Evolutionary conservation across 2,888 invertebrate genomes (phyloP).

Genomic region (Heterodera filipjevi): DNA sequence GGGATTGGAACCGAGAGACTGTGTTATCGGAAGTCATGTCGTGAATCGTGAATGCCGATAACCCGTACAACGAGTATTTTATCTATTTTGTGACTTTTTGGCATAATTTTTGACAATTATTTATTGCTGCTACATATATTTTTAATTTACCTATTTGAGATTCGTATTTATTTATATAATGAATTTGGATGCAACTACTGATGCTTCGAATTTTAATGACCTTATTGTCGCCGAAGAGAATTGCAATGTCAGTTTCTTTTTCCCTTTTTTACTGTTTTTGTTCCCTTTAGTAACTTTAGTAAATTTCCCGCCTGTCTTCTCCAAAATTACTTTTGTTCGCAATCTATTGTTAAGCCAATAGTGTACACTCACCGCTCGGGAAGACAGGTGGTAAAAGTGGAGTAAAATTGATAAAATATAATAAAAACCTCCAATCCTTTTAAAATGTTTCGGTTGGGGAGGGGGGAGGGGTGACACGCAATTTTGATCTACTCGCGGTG

Average conservation of each 20-base stretch:
- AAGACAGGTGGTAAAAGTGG: conserved; percentile 46
- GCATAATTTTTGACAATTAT: too few relatives aligned
- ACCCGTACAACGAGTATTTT: too few relatives aligned
- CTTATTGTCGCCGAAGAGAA: neutral
- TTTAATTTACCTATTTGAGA: neutral
- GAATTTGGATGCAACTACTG: neutral
- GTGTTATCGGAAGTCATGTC: too few relatives aligned
- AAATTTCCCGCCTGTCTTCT: conserved; percentile 21
- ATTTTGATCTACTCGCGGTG: too few relatives aligned
- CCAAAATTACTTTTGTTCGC: conserved; percentile 21
- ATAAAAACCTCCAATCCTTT: too few relatives aligned
- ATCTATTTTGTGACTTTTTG: too few relatives aligned
- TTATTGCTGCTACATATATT: neutral
- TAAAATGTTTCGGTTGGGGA: too few relatives aligned
- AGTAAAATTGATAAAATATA: neutral
- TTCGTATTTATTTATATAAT: neutral
- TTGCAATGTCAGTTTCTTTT: neutral
- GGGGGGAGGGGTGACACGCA: too few relatives aligned
- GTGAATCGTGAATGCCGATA: too few relatives aligned
- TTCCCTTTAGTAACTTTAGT: neutral
- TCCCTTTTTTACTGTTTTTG: neutral
- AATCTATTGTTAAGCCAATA: conserved; percentile 13
- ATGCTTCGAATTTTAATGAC: neutral
- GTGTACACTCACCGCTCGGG: conserved; percentile 59
- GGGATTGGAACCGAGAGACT: too few relatives aligned